Evolutionary conservation across 2,797 vertebrate genomes (phyloP), one percentile per base, ranked within the genome.

Genomic region (Karalla daura): DNA sequence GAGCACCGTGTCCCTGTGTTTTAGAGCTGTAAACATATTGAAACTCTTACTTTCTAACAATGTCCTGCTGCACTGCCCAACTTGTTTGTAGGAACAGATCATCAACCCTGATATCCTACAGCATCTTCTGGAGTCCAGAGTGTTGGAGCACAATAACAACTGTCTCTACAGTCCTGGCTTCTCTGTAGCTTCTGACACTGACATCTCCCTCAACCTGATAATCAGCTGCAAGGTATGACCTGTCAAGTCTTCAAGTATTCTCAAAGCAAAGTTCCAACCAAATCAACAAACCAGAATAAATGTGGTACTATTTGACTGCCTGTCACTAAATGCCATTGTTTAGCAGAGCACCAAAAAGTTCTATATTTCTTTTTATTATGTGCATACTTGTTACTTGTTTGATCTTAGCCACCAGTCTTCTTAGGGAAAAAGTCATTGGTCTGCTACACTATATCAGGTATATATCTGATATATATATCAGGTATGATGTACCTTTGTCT

Each of bases 201-300:
- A 95, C 44, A 78, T 90, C 37, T 89, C 89, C 3, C 1, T 91
- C 28, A 94, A 49, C 62, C 94, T 98, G 14, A 88, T 98, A 73
- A 94, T 98, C 83, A 97, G 94, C 89, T 98, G 96, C 58, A 49
- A 74, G 83, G 97, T 99, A 89, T 68, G 79, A 40, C 41, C 17
- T 13, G 8, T 3, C 14, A 8, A 1, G 43, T 46, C 27, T n/a
- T n/a, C n/a, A n/a, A n/a, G n/a, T n/a, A 7, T 17, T 46, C 35
- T 53, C 8, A 14, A 18, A n/a, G 5, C n/a, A n/a, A 12, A 1
- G 15, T 21, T 18, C 50, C 17, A 17, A 1, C 4, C 17, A 4
- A 13, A 24, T 39, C 7, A 21, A 8, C 24, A n/a, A n/a, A n/a
- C 18, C 7, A 13, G 20, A 23, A 14, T 4, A 25, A 39, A 56